Evolutionary conservation across 2,113 vertebrate genomes (phyloP).

Genomic region (Xyliphius kryptos): DNA sequence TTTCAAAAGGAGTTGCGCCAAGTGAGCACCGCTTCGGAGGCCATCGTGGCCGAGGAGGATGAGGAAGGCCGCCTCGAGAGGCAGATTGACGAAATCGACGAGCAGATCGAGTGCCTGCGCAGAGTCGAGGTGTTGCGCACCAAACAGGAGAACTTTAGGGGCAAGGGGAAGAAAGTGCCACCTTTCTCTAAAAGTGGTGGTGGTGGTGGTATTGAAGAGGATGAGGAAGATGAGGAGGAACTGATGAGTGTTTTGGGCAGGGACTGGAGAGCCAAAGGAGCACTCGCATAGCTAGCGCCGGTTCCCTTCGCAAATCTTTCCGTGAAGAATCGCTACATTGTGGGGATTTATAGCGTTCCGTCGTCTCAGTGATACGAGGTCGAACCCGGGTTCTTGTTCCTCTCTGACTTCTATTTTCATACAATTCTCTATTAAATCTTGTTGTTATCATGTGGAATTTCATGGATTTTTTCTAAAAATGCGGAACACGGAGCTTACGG

Average conservation of each 20-base stretch:
- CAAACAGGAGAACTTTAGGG: constrained; percentile 75
- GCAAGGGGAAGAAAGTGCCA: constrained; percentile 44
- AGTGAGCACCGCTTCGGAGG: constrained; percentile 91
- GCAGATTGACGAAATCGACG: constrained; percentile 93
- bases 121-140: constrained; percentile 82
- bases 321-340: too few species aligned
- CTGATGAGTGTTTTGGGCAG: constrained; percentile 78
- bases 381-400: too few species aligned
- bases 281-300: constrained; percentile 79
- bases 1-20: constrained; percentile 96
- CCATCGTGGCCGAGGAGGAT: constrained; percentile 93
- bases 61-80: constrained; percentile 90
- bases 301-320: too few species aligned
- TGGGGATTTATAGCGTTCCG: too few species aligned
- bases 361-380: too few species aligned
- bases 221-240: constrained; percentile 80
- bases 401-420: too few species aligned
- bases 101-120: constrained; percentile 90
- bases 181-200: too few species aligned
- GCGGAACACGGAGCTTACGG: too few species aligned
- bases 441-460: too few species aligned
- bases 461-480: too few species aligned
- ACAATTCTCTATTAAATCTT: too few species aligned
- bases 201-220: constrained; percentile 48
- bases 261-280: constrained; percentile 94